A percentile compares a stretch with the other conserved stretches of the same genome.
phyloP scores from a whole-genome alignment of 2,797 vertebrate genomes.

The Danio kyathit region DNA sequence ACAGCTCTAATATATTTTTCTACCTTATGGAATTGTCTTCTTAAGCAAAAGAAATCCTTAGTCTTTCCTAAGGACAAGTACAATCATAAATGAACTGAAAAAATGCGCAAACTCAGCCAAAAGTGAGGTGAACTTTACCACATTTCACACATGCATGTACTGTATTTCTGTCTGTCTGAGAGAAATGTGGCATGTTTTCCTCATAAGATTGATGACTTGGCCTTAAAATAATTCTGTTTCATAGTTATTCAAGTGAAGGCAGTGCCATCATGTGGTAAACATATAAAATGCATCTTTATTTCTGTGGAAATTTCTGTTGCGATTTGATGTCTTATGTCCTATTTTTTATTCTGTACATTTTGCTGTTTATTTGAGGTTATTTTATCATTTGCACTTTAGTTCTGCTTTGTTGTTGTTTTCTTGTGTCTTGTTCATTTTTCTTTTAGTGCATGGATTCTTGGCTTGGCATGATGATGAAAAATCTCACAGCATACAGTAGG shows the following conservation, averaged over 20 bases:
- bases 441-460: slow-evolving; percentile 78
- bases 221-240: background rate
- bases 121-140: slow-evolving; percentile 15
- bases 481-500: slow-evolving; percentile 54
- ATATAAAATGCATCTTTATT: slow-evolving; percentile 26
- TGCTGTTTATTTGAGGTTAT: slow-evolving; percentile 38
- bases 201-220: background rate
- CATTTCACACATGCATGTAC: slow-evolving; percentile 8
- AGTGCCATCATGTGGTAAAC: slow-evolving; percentile 55
- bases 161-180: slow-evolving; percentile 6
- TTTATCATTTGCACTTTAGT: slow-evolving; percentile 64
- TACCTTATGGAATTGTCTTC: background rate
- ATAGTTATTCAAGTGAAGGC: background rate
- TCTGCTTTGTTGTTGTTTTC: slow-evolving; percentile 63
- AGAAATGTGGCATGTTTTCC: background rate
- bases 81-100: background rate
- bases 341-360: background rate
- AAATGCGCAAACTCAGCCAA: background rate
- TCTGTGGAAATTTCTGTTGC: background rate
- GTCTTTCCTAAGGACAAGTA: slow-evolving; percentile 1
- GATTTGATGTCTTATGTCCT: background rate
- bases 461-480: slow-evolving; percentile 54
- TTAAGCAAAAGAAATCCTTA: slow-evolving; percentile 1
- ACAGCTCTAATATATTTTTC: too few species aligned
- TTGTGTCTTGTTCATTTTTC: slow-evolving; percentile 55